A percentile compares a stretch with the other conserved stretches of the same genome.
Evolutionary conservation across 64 coral and sea anemone genomes (phyloP).

Genomic region (Dendronephthya gigantea): DNA sequence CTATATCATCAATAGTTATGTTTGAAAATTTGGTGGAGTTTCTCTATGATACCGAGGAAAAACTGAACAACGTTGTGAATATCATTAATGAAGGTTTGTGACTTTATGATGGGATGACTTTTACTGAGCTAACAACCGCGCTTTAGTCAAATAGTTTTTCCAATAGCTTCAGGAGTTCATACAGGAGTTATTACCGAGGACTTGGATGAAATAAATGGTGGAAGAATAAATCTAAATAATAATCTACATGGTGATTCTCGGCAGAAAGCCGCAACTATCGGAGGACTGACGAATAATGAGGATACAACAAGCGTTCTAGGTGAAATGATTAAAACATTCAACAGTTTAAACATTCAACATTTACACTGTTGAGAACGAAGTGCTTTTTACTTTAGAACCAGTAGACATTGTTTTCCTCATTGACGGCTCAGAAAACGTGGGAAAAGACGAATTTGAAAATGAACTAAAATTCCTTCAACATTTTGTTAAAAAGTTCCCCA

Average conservation of each 20-base stretch:
- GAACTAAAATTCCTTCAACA: neutral
- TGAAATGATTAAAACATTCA: neutral
- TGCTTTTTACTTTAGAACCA: neutral
- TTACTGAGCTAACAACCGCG: too few species aligned
- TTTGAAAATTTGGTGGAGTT: neutral
- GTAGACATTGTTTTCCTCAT: constrained; percentile 5
- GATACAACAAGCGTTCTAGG: neutral
- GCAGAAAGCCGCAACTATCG: neutral
- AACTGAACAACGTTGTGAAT: neutral
- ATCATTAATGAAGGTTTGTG: neutral
- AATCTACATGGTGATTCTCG: neutral
- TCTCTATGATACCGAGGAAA: neutral
- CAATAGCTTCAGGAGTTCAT: neutral
- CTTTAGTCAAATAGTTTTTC: too few species aligned
- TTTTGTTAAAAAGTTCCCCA: neutral
- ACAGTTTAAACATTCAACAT: neutral
- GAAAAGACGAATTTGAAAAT: constrained; percentile 5
- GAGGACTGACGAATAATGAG: neutral
- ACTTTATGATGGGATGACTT: neutral
- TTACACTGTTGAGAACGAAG: neutral
- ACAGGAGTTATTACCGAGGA: neutral
- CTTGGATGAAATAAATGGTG: neutral
- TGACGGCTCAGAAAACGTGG: neutral
- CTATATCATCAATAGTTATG: neutral
- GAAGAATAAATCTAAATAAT: neutral